Percentiles rank a stretch among this genome's conserved stretches.
Evolutionary conservation across 2,113 vertebrate species (phyloP).

Genomic region (Orycteropus afer): DNA sequence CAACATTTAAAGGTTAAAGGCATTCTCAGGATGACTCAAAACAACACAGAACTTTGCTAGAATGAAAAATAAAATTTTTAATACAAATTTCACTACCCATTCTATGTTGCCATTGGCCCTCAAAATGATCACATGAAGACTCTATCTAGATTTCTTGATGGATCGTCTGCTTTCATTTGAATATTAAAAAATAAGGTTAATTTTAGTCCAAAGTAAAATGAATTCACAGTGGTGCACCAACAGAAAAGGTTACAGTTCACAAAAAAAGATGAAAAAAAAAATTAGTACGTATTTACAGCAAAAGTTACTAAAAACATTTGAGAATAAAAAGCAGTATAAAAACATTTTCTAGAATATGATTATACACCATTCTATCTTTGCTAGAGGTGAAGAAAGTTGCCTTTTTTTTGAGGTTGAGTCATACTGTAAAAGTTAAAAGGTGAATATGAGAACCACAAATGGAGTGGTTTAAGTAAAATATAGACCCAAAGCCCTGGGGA

Average conservation of each 20-base stretch:
- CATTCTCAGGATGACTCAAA: slow-evolving; percentile 39
- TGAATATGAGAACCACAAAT: slow-evolving; percentile 12
- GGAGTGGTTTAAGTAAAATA: background rate
- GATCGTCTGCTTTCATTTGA: slow-evolving; percentile 23
- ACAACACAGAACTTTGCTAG: background rate
- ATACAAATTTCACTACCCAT: background rate
- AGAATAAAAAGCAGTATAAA: background rate
- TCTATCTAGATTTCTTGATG: slow-evolving; percentile 39
- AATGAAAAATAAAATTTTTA: slow-evolving; percentile 30
- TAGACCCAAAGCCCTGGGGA: slow-evolving; percentile 40
- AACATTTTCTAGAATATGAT: background rate
- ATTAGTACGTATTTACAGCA: background rate
- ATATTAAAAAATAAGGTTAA: background rate
- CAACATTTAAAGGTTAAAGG: slow-evolving; percentile 34
- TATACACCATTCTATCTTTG: slow-evolving; percentile 15
- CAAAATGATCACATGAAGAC: slow-evolving; percentile 15
- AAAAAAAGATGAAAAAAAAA: background rate
- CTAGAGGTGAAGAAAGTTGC: background rate
- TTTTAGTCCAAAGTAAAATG: slow-evolving; percentile 52
- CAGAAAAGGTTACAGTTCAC: slow-evolving; percentile 1
- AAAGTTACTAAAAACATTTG: slow-evolving; percentile 18
- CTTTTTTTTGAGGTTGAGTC: slow-evolving; percentile 39
- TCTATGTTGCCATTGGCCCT: background rate
- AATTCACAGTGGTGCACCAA: background rate
- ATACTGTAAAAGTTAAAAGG: slow-evolving; percentile 39